Percentiles rank a stretch among this genome's conserved stretches.
These are phyloP conservation scores for Hipparchia sbordonii DNA, from an alignment of 2,888 invertebrate species.

Conservation along the genomic window DNA sequence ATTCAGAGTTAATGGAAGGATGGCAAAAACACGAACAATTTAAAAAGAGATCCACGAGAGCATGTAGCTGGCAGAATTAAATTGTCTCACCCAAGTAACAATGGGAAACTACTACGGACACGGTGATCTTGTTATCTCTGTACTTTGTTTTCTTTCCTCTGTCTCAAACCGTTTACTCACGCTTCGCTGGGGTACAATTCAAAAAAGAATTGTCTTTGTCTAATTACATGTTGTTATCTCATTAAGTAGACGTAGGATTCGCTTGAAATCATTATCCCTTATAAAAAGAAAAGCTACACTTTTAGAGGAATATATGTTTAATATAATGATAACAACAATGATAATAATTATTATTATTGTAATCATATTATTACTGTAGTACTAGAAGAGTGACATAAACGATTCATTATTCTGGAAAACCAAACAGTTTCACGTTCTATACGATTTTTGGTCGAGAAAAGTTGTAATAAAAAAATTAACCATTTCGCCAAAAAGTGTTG, in stretches of 20 bases:
- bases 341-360: too few relatives aligned
- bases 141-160: slow-evolving; percentile 53
- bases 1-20: neutral
- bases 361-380: too few relatives aligned
- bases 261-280: neutral
- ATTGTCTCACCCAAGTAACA: slow-evolving; percentile 71
- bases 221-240: slow-evolving; percentile 12
- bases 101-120: slow-evolving; percentile 61
- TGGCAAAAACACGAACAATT: slow-evolving; percentile 17
- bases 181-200: slow-evolving; percentile 31
- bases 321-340: too few relatives aligned
- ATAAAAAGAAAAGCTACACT: neutral
- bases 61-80: slow-evolving; percentile 70
- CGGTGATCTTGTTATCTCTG: slow-evolving; percentile 71
- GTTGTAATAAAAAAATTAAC: too few relatives aligned
- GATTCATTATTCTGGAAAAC: too few relatives aligned
- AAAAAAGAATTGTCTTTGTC: slow-evolving; percentile 34
- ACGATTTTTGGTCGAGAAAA: too few relatives aligned
- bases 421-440: too few relatives aligned
- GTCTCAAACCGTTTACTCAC: slow-evolving; percentile 37
- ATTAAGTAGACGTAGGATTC: neutral
- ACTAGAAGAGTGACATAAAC: too few relatives aligned
- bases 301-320: too few relatives aligned
- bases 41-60: slow-evolving; percentile 48
- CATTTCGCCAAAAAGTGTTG: too few relatives aligned